phyloP scores from a whole-genome alignment of 2,113 vertebrate genomes.

The Amphiprion ocellaris region DNA sequence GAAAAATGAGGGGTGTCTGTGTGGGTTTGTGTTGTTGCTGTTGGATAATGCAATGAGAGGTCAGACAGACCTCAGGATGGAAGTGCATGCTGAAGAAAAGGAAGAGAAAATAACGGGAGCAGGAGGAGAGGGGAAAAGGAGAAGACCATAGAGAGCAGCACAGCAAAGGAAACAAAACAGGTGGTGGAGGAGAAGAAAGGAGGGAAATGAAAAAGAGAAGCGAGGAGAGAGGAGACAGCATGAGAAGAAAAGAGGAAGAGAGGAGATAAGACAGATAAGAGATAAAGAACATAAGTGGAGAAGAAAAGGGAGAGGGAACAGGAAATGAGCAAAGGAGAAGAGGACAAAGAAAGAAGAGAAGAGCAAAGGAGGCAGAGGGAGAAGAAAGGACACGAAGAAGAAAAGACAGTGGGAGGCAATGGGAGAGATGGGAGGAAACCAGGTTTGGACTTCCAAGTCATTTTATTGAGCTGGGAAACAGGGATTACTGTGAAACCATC shows the following conservation, averaged over 20 bases:
- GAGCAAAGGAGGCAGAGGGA: no score
- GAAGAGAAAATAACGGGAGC: neutral
- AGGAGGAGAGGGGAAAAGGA: neutral
- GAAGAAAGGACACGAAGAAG: no score
- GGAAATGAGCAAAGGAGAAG: no score
- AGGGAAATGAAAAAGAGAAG: neutral
- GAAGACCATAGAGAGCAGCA: neutral
- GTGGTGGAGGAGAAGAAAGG: no score
- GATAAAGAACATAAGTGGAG: no score
- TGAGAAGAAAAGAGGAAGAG: neutral
- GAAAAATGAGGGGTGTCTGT: neutral
- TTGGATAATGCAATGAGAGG: conserved; percentile 17
- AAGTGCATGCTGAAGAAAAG: neutral
- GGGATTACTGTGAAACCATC: no score
- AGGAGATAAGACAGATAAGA: neutral
- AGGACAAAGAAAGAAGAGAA: no score
- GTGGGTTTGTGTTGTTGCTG: neutral
- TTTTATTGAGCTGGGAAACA: no score
- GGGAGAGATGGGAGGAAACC: no score
- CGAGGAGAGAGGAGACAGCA: neutral
- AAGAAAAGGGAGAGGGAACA: no score
- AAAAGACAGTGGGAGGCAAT: no score
- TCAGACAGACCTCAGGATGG: neutral
- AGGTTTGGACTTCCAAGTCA: no score
- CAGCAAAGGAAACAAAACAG: neutral